phyloP scores from a whole-genome alignment of 2,797 vertebrate species.

The Saxicola maurus region DNA sequence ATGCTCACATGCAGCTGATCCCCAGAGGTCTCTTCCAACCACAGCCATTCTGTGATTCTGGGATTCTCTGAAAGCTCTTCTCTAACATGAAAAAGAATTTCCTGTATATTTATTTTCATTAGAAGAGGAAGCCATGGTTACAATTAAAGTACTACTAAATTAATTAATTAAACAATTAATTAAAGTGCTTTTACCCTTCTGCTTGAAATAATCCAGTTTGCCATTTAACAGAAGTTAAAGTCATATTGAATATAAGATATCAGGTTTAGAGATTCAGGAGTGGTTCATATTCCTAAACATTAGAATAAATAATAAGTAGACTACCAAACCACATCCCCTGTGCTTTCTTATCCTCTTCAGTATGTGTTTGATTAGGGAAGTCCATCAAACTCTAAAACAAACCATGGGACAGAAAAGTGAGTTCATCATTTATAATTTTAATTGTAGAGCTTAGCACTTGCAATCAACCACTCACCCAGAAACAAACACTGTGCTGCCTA shows the following conservation, averaged over 20 bases:
- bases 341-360: not conserved
- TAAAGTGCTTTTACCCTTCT: not conserved
- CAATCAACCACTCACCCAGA: slow-evolving; percentile 25
- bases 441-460: slow-evolving; percentile 8
- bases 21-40: not conserved
- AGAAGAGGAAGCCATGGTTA: not conserved
- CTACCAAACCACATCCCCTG: not conserved
- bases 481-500: not conserved
- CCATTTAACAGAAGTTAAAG: not conserved
- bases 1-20: not conserved
- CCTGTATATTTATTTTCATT: not conserved
- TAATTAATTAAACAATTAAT: not conserved
- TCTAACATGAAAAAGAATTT: not conserved
- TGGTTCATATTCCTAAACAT: not conserved
- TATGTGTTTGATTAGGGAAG: not conserved
- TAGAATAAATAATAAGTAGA: not conserved
- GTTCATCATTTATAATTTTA: not conserved
- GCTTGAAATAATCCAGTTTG: not conserved
- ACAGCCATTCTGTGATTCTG: not conserved
- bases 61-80: not conserved
- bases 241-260: not conserved
- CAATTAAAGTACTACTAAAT: not conserved
- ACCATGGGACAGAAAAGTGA: not conserved
- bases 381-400: not conserved
- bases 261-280: not conserved